Base-by-base conservation (phyloP, 30 jellyfish, hydroid and myxozoan species). In the Pelagia noctiluca region DNA sequence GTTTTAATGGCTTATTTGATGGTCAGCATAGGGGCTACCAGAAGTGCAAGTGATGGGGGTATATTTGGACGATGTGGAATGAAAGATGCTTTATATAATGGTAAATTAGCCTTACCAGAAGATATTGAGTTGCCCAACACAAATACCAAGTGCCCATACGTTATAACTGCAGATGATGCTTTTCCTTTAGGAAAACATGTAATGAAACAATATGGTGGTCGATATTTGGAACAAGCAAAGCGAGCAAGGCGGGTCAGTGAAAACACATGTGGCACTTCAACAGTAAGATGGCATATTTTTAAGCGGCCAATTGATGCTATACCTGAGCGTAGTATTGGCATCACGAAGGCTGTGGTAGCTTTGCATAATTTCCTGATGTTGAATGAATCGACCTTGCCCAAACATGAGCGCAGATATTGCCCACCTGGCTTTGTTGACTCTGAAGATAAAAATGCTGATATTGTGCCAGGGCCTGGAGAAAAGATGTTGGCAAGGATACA, bases 181-280 rank as follows among this genome's bases (percentile, higher is more conserved):
- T 90, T 90, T 83, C 92, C 92, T 32, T 65, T 90, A 35, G 76
- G 83, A 31, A 50, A 64, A 32, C 89, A 76, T 52, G 50, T 84
- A 29, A 76, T 90, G 92, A 84, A 72, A 61, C 90, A 93, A 34
- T 85, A 90, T 85, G 89, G 85, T 76, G 90, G 88, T 49, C 52
- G 79, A 50, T 66, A 81, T 36, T 71, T 81, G 48, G 89, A 76
- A 78, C 67, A 67, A 18, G 53, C 87, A 29, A 87, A 66, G 63
- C 18, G 83, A 35, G 95, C 89, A 52, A 77, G 97, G 62, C 80
- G 94, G 26, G 79, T 61, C 52, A 79, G 88, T 53, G 94, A 80
- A 73, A 88, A 88, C 35, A 80, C 89, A 25, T 88, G 80, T 62
- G 97, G 97, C 25, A 88, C 80, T 31, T 71, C 89, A 33, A 78